Evolutionary conservation across 2,888 invertebrate species (phyloP).

Genomic region (Cacoxenus indagator): DNA sequence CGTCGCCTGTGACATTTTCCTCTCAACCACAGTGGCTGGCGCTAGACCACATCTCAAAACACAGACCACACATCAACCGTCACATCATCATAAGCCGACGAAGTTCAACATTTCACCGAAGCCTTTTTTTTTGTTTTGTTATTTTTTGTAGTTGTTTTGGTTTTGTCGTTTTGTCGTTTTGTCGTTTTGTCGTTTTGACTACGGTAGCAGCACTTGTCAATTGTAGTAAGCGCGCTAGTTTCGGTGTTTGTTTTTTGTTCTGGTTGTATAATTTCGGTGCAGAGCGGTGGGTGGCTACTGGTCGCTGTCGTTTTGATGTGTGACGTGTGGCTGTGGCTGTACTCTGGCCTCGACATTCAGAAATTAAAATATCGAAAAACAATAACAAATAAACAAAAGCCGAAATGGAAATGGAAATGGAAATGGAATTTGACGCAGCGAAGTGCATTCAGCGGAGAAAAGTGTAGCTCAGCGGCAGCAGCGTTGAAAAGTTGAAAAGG

Average conservation of each 20-base stretch:
- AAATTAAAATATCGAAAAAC: neutral
- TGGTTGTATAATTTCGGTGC: constrained; percentile 47
- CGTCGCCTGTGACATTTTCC: too few species aligned
- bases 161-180: too few species aligned
- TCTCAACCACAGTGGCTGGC: too few species aligned
- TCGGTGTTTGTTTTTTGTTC: neutral
- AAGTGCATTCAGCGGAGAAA: neutral
- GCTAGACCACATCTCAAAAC: too few species aligned
- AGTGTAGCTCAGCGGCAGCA: neutral
- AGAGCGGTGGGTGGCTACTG: constrained; percentile 17
- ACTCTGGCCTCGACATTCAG: neutral
- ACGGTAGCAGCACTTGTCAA: neutral
- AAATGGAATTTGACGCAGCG: neutral
- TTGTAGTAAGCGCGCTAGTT: neutral
- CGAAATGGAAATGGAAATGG: neutral
- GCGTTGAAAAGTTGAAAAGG: constrained; percentile 37
- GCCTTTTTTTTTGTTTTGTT: too few species aligned
- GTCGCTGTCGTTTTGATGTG: too few species aligned
- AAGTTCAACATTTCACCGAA: too few species aligned
- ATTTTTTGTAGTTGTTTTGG: too few species aligned
- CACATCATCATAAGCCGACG: too few species aligned
- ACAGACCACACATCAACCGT: too few species aligned
- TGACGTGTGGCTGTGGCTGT: neutral
- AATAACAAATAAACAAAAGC: neutral
- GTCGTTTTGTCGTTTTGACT: neutral